Evolutionary conservation across 2,888 invertebrate genomes (phyloP).

Genomic region (Megaustenia siamemsis): DNA sequence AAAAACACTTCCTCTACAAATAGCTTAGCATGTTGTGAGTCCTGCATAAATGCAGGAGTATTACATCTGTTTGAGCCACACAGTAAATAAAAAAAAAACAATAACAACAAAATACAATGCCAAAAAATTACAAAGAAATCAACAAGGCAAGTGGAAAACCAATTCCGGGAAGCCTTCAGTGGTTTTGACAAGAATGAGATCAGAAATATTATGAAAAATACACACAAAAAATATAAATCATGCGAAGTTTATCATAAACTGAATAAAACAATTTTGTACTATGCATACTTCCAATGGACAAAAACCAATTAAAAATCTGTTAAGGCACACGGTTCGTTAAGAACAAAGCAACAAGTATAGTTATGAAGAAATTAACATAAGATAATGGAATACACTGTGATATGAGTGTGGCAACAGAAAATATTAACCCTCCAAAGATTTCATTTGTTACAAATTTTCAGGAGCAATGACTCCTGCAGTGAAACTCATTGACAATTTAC

Average conservation of each 20-base stretch:
- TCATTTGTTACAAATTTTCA: background rate
- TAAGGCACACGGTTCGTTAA: background rate
- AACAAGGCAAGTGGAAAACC: background rate
- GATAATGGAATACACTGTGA: slow-evolving; percentile 1
- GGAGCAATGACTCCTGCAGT: background rate
- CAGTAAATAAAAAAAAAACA: background rate
- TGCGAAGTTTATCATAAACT: background rate
- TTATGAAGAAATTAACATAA: background rate
- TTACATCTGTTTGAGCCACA: too few species aligned
- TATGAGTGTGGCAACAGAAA: background rate
- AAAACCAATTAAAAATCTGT: background rate
- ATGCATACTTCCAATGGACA: background rate
- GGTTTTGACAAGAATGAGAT: background rate
- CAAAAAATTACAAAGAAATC: background rate
- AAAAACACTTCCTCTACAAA: too few species aligned
- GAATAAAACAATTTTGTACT: background rate
- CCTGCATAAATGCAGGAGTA: too few species aligned
- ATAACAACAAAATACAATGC: too few species aligned
- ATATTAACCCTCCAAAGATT: background rate
- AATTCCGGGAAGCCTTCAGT: background rate
- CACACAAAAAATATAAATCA: background rate
- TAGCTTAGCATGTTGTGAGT: too few species aligned
- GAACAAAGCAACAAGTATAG: background rate
- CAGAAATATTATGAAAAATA: background rate
- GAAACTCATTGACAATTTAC: too few species aligned